These are phyloP conservation scores for Calycopis cecrops DNA, from an alignment of 1,140 invertebrate genomes.

Conservation along the genomic window DNA sequence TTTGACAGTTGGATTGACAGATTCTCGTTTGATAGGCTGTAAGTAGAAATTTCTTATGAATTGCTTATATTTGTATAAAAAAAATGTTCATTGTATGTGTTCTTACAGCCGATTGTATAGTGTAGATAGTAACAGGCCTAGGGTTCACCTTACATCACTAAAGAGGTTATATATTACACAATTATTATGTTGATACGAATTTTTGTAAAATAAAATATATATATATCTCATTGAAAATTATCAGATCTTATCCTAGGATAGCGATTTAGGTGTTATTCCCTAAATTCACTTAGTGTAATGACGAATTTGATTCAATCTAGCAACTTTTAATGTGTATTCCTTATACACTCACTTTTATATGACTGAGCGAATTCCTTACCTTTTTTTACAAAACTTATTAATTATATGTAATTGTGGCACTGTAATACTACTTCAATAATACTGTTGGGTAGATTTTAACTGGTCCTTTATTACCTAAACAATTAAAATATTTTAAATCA, in stretches of 20 bases:
- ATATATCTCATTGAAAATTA: constrained; percentile 4
- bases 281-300: constrained; percentile 9
- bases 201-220: constrained; percentile 6
- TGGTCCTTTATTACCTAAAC: too few relatives aligned
- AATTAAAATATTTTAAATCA: too few relatives aligned
- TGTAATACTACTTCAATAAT: too few relatives aligned
- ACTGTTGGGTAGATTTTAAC: too few relatives aligned
- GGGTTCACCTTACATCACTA: constrained; percentile 6
- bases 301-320: neutral
- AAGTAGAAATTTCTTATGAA: constrained; percentile 14
- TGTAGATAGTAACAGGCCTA: constrained; percentile 17
- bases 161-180: constrained; percentile 2
- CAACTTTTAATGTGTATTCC: constrained; percentile 6
- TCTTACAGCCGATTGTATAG: constrained; percentile 18
- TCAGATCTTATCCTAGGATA: constrained; percentile 9
- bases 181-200: constrained; percentile 10
- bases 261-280: neutral
- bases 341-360: neutral
- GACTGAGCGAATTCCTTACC: constrained; percentile 7
- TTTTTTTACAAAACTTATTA: neutral
- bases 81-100: constrained; percentile 11
- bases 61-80: constrained; percentile 15
- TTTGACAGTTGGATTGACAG: neutral
- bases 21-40: constrained; percentile 13
- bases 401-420: too few relatives aligned